These are phyloP conservation scores for Trissolcus japonicus DNA, from an alignment of 2,888 invertebrate genomes.

Conservation along the genomic window DNA sequence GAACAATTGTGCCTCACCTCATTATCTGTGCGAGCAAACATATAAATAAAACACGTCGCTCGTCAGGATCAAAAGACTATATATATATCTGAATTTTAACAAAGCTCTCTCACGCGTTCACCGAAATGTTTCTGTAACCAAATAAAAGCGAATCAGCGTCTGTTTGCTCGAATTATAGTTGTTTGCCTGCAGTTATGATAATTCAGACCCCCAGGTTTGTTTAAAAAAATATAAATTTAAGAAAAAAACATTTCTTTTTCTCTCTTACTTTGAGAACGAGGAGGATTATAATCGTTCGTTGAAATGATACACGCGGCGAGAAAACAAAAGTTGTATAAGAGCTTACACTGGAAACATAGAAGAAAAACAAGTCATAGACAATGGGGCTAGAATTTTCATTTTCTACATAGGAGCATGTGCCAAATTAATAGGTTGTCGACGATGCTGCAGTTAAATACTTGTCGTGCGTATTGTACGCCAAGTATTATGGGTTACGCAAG, in stretches of 20 bases:
- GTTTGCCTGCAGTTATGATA: slow-evolving; percentile 14
- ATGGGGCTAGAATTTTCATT: slow-evolving; percentile 33
- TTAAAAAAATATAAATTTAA: too few species aligned
- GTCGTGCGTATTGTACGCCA: slow-evolving; percentile 62
- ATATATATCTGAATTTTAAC: not conserved
- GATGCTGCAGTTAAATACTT: slow-evolving; percentile 39
- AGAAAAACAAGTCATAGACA: slow-evolving; percentile 25
- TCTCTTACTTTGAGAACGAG: too few species aligned
- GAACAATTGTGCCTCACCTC: too few species aligned
- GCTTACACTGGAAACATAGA: not conserved
- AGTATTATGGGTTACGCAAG: slow-evolving; percentile 57
- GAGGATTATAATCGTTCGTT: too few species aligned
- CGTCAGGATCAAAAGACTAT: not conserved
- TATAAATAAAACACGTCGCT: slow-evolving; percentile 13
- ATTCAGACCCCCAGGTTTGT: not conserved
- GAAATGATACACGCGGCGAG: too few species aligned
- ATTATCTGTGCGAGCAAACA: slow-evolving; percentile 9
- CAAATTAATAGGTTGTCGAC: slow-evolving; percentile 66
- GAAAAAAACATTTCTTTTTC: too few species aligned
- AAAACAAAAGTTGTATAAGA: not conserved
- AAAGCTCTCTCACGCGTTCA: not conserved
- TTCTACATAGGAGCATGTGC: slow-evolving; percentile 64
- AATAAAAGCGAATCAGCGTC: slow-evolving; percentile 1
- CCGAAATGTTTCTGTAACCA: slow-evolving; percentile 7
- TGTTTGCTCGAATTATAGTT: slow-evolving; percentile 16